Evolutionary conservation across 2,888 invertebrate species (phyloP), one percentile per base, ranked within the genome.

Genomic region (Hirtodrosophila duncani): DNA sequence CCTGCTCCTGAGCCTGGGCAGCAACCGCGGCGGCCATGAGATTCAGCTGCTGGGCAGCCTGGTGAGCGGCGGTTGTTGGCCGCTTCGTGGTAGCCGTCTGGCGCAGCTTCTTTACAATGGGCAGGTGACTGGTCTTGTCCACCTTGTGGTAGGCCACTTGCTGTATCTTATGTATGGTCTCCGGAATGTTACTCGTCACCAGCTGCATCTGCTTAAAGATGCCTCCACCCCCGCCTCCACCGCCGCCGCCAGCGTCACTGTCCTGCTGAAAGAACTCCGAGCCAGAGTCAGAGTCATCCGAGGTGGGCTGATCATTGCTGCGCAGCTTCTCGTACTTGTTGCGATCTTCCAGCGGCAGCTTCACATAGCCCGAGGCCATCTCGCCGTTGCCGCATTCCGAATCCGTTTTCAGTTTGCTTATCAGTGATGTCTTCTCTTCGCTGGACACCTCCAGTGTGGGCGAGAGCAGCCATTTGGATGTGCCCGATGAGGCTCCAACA

Each of bases 261-360:
- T 85, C 84, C 50, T 87, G 86, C 55, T 86, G 85, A 56, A 85
- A 86, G 52, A 82, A 84, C 59, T 87, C 87, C 3, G 50, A 17
- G 10, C 39, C 60, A 24, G 89, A 89, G 49, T 86, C 87, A 29
- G 89, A 89, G 70, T 89, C 89, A 65, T 89, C 89, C 51, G 86
- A 89, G 27, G 89, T 90, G 14, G 84, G 83, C 31, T 89, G 84
- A 60, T 91, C 91, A 63, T 90, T 90, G 78, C 89, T 90, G 1
- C 91, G 89, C 33, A 94, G 86, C 83, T 94, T 93, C 75, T 93
- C 93, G 80, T 94, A 94, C 74, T 93, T 93, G 11, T 92, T 92
- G 18, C 93, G 89, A 82, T 93, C 92, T 71, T 93, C 92, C 3
- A 91, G 65, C 0, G 92, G 92, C 0, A 90, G 88, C 66, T 89